These are phyloP conservation scores for Asbolus verrucosus DNA, from an alignment of 1,140 invertebrate species.

Conservation along the genomic window DNA sequence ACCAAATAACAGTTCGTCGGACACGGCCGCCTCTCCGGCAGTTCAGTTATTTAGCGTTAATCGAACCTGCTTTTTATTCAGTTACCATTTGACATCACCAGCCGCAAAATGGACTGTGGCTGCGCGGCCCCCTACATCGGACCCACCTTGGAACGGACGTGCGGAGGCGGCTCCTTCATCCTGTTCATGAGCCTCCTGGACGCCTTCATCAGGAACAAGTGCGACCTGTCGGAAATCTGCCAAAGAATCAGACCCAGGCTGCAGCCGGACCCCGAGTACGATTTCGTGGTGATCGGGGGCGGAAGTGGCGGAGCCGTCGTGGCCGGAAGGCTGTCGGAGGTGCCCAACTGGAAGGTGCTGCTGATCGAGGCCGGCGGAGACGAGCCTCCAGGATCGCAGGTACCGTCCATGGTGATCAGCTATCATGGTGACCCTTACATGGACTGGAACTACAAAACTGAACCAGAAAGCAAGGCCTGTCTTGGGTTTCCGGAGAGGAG, in stretches of 20 bases:
- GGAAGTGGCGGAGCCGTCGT: constrained; percentile 71
- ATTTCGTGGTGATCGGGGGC: constrained; percentile 72
- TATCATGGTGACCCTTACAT: constrained; percentile 69
- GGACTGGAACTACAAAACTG: constrained; percentile 77
- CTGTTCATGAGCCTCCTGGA: constrained; percentile 71
- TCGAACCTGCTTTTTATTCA: constrained; percentile 31
- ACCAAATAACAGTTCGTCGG: constrained; percentile 25
- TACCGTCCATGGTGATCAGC: constrained; percentile 70
- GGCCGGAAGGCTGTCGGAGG: constrained; percentile 66
- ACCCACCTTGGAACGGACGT: constrained; percentile 67
- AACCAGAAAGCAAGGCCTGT: constrained; percentile 72
- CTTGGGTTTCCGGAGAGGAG: constrained; percentile 66
- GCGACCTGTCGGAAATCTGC: constrained; percentile 67
- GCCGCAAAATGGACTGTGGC: constrained; percentile 61
- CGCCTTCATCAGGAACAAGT: constrained; percentile 66
- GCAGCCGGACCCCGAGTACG: constrained; percentile 66
- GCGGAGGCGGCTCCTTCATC: constrained; percentile 67
- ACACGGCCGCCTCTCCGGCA: not conserved
- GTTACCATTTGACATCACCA: constrained; percentile 6
- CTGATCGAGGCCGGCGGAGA: constrained; percentile 75
- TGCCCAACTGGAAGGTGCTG: constrained; percentile 66
- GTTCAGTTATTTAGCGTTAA: constrained; percentile 34
- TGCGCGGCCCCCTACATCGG: constrained; percentile 64
- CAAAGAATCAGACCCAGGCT: constrained; percentile 64
- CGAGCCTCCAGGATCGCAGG: constrained; percentile 68